Evolutionary conservation across 2,113 vertebrate genomes (phyloP), one percentile per base, ranked within the genome.

Genomic region (Coptodon bakossiorum): DNA sequence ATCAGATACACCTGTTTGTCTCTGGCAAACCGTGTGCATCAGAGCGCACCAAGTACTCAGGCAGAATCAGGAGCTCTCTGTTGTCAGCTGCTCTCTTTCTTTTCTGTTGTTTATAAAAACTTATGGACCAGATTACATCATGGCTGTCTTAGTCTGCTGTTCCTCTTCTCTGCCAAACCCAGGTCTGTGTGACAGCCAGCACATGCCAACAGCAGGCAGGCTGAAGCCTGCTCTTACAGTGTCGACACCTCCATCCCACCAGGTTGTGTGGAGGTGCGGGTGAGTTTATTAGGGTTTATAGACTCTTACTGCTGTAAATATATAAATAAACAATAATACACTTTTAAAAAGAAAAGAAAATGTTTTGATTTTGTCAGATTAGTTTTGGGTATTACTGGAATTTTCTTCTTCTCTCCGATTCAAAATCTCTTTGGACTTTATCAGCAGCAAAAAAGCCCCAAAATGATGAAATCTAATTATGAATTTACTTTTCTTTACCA

Each of bases 261-360:
- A 24, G 38, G 38, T 43, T 73, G 66, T 73, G 66, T 45, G 2
- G 8, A 27, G 40, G 40, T 73, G 38, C 0, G 22, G 0, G n/a
- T 73, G 40, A 45, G 22, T 14, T 27, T 10, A 48, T 73, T 45
- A 27, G 40, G 8, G 68, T 73, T 73, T 48, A 45, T 10, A 73
- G 68, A 76, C 22, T 73, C 13, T 27, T 27, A 43, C 22, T 4
- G 14, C 9, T 48, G 68, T 4, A 73, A 45, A 45, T 45, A 27
- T 3, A 29, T 5, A 45, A 73, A 6, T 4, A 73, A 2, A 27
- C 6, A 12, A n/a, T n/a, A 66, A 66, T 2, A 2, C 31, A n/a
- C 17, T 36, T 63, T 63, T 4, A 63, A 66, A 63, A 1, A 34
- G 59, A 63, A 36, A 66, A 63, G 59, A 3, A 34, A 61, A 63